Conservation (phyloP, 1,140 invertebrate genomes). For the Ectropis grisescens region DNA sequence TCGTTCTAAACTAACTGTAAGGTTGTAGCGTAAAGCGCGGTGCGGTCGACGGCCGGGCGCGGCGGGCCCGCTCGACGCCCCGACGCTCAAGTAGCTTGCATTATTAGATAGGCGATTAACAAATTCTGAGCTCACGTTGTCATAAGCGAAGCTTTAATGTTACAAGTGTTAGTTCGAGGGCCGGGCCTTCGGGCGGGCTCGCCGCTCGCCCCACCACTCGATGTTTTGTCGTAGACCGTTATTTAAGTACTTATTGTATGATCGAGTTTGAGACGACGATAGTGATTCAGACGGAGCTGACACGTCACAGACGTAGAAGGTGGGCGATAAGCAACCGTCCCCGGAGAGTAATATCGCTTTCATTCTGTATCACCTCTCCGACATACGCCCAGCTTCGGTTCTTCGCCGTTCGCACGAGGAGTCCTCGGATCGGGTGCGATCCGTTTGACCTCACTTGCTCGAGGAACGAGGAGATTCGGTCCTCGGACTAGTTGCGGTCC, state of each 20-base stretch:
- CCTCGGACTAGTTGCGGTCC: too few relatives aligned
- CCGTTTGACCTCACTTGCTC: too few relatives aligned
- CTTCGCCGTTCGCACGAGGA: too few relatives aligned
- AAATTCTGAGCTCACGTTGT: slow-evolving; percentile 48
- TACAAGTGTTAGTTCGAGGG: slow-evolving; percentile 28
- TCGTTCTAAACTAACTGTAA: slow-evolving; percentile 31
- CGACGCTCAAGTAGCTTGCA: slow-evolving; percentile 43
- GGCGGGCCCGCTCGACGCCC: slow-evolving; percentile 24
- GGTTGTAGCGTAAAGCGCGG: slow-evolving; percentile 29
- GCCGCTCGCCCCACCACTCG: slow-evolving; percentile 13
- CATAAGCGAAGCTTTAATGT: slow-evolving; percentile 57
- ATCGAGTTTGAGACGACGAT: too few relatives aligned
- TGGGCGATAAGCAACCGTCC: slow-evolving; percentile 46
- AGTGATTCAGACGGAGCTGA: too few relatives aligned
- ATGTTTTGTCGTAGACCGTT: too few relatives aligned
- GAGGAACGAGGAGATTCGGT: too few relatives aligned
- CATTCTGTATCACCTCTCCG: slow-evolving; percentile 47
- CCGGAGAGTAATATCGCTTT: slow-evolving; percentile 37
- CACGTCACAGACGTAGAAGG: slow-evolving; percentile 14
- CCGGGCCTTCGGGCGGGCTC: slow-evolving; percentile 14
- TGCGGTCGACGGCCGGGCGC: slow-evolving; percentile 27
- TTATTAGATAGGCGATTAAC: slow-evolving; percentile 67
- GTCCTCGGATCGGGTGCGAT: too few relatives aligned
- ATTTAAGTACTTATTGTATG: too few relatives aligned
- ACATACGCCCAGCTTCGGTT: slow-evolving; percentile 37